phyloP scores from a whole-genome alignment of 2,888 invertebrate species.

The Nymphalis polychloros region DNA sequence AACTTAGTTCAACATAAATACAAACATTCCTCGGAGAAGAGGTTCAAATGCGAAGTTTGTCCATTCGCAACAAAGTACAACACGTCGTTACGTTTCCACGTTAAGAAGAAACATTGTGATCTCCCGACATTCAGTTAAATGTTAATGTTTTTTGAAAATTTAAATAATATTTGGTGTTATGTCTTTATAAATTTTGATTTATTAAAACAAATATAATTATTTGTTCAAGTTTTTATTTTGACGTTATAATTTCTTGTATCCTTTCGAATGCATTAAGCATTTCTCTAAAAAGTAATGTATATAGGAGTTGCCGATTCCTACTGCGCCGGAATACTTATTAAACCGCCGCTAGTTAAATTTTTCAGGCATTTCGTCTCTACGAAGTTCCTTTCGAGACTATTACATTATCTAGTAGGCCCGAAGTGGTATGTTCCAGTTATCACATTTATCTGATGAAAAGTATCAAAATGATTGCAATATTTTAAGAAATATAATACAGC shows the following conservation, averaged over 20 bases:
- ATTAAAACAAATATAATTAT: conserved; percentile 31
- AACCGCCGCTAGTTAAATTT: too few relatives aligned
- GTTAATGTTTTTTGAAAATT: conserved; percentile 46
- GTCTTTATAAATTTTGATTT: conserved; percentile 41
- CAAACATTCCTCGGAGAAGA: conserved; percentile 71
- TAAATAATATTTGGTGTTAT: conserved; percentile 59
- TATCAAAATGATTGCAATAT: too few relatives aligned
- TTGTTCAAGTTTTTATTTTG: conserved; percentile 11
- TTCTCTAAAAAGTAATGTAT: too few relatives aligned
- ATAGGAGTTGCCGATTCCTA: too few relatives aligned
- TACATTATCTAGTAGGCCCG: too few relatives aligned
- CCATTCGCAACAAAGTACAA: conserved; percentile 76
- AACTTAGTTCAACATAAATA: conserved; percentile 75
- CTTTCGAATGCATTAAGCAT: too few relatives aligned
- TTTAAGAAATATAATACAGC: too few relatives aligned
- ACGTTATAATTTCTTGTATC: neutral
- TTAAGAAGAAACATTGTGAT: conserved; percentile 78
- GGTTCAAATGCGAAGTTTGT: conserved; percentile 75
- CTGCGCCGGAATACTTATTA: too few relatives aligned
- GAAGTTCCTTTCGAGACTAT: too few relatives aligned
- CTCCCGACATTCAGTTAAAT: conserved; percentile 65
- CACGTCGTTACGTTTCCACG: conserved; percentile 73
- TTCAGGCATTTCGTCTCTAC: too few relatives aligned
- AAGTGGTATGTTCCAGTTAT: too few relatives aligned
- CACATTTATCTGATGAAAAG: too few relatives aligned